phyloP scores from a whole-genome alignment of 2,113 vertebrate genomes.

The Acrocephalus arundinaceus region DNA sequence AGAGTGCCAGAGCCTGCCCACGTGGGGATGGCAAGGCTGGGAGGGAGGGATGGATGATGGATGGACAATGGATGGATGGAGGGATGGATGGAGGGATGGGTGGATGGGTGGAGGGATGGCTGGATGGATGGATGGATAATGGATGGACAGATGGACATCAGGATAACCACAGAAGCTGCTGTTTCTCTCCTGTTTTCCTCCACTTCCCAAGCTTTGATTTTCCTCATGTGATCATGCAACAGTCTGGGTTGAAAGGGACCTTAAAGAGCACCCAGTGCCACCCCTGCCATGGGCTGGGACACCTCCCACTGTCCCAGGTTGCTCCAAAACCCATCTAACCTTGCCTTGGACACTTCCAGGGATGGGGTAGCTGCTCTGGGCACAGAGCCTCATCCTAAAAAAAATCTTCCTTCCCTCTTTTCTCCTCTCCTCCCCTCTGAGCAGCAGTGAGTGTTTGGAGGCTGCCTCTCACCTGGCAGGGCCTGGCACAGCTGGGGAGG shows the following conservation, averaged over 20 bases:
- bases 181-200: neutral
- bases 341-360: neutral
- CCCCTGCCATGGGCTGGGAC: neutral
- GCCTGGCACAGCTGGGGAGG: neutral
- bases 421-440: neutral
- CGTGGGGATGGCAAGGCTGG: rapidly evolving
- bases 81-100: neutral
- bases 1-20: neutral
- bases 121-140: neutral
- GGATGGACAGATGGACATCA: neutral
- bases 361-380: neutral
- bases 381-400: neutral
- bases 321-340: neutral
- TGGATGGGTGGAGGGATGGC: neutral
- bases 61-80: neutral
- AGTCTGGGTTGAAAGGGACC: neutral
- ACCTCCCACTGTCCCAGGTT: rapidly evolving
- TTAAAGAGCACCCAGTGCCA: neutral
- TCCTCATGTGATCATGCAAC: neutral
- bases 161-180: neutral
- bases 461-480: neutral
- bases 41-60: neutral
- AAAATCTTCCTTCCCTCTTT: neutral
- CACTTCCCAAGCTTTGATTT: neutral
- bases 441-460: neutral